A percentile compares a stretch with the other conserved stretches of the same genome.
Evolutionary conservation across 1,140 invertebrate species (phyloP).

Genomic region (Drosophila ananassae): DNA sequence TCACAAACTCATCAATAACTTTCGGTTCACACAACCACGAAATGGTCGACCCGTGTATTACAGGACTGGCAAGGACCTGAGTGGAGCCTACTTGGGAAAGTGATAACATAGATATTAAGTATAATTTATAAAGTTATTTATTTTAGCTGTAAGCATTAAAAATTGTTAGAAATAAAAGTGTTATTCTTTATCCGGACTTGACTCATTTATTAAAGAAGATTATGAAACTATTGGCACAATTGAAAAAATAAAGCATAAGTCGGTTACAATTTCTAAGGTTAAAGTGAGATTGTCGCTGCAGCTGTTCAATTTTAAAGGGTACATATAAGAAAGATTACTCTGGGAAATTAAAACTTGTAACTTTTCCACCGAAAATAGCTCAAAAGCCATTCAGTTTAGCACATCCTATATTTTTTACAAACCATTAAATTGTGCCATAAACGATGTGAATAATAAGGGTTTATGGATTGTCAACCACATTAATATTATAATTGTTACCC

Average conservation of each 20-base stretch:
- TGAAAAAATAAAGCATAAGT: background rate
- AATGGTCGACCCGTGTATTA: constrained; percentile 86
- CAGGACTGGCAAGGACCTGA: constrained; percentile 24
- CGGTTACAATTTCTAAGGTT: background rate
- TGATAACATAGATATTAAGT: constrained; percentile 4
- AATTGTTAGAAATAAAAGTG: background rate
- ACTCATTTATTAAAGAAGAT: background rate
- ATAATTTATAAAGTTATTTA: constrained; percentile 31
- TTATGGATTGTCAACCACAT: background rate
- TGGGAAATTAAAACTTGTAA: background rate
- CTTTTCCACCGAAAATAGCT: background rate
- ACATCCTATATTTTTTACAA: background rate
- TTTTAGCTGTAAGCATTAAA: constrained; percentile 2
- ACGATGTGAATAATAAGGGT: background rate
- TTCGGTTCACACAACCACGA: constrained; percentile 72
- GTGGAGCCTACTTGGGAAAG: constrained; percentile 24
- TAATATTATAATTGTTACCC: constrained; percentile 5
- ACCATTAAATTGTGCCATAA: background rate
- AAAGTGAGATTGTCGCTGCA: background rate
- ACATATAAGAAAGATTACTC: background rate
- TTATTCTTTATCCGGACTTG: background rate
- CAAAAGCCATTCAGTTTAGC: background rate
- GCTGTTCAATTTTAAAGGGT: background rate
- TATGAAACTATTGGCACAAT: background rate
- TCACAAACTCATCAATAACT: constrained; percentile 52